phyloP scores from a whole-genome alignment of 2,888 invertebrate genomes.

The Sphaerophoria taeniata region DNA sequence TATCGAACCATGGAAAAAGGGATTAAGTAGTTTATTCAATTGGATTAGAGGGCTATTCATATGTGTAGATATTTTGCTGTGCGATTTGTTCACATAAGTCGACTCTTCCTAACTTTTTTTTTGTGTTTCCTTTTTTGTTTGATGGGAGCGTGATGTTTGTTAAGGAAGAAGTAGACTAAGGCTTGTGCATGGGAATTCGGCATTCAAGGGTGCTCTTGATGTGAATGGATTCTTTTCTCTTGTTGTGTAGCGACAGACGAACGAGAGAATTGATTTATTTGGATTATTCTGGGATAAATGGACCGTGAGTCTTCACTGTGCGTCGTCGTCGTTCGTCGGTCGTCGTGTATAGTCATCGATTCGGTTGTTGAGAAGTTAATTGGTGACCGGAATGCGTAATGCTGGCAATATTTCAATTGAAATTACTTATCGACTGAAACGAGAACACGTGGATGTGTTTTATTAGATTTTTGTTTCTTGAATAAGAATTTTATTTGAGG shows the following conservation, averaged over 20 bases:
- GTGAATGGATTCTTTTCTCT: neutral
- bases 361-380: conserved; percentile 15
- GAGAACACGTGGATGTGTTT: neutral
- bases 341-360: neutral
- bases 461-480: too few species aligned
- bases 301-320: neutral
- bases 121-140: neutral
- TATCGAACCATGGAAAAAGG: conserved; percentile 29
- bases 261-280: conserved; percentile 39
- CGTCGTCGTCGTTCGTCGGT: neutral
- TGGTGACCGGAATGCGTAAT: conserved; percentile 21
- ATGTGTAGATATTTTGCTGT: neutral
- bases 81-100: neutral
- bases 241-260: neutral
- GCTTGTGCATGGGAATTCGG: neutral
- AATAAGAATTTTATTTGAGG: too few species aligned
- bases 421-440: conserved; percentile 11
- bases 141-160: neutral
- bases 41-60: conserved; percentile 60
- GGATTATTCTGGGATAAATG: conserved; percentile 8
- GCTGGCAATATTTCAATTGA: conserved; percentile 11
- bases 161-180: neutral
- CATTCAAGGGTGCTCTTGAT: neutral
- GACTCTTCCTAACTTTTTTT: neutral
- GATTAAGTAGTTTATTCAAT: conserved; percentile 72